Evolutionary conservation across 2,888 invertebrate species (phyloP).

Genomic region (Limnephilus lunatus): DNA sequence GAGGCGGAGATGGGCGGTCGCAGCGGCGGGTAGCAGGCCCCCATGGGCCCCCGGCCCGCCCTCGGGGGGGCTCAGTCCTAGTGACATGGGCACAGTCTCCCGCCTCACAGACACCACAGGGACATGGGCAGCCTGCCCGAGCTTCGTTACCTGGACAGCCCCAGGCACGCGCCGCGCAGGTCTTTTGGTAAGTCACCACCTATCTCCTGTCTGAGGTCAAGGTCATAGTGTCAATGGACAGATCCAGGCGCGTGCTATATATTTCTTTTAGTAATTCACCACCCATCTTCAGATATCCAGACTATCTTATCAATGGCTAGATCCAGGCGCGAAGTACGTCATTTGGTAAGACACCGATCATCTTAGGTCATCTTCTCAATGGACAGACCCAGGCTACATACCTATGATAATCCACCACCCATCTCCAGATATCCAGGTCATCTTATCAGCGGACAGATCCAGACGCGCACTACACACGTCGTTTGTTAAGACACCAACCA

Average conservation of each 20-base stretch:
- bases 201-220: too few species aligned
- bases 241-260: too few species aligned
- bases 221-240: too few species aligned
- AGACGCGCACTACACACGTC: too few species aligned
- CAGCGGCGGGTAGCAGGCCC: conserved; percentile 32
- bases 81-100: conserved; percentile 27
- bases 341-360: neutral
- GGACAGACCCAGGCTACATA: too few species aligned
- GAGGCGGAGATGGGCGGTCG: conserved; percentile 8
- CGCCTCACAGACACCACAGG: conserved; percentile 37
- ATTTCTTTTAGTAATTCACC: too few species aligned
- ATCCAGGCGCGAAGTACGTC: too few species aligned
- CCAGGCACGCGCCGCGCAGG: conserved; percentile 74
- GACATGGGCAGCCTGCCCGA: conserved; percentile 76
- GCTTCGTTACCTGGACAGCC: conserved; percentile 77
- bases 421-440: too few species aligned
- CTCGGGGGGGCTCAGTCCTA: conserved; percentile 19
- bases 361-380: neutral
- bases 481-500: conserved; percentile 34
- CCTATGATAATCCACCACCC: too few species aligned
- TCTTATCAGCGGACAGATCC: too few species aligned
- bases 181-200: conserved; percentile 56
- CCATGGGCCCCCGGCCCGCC: conserved; percentile 26
- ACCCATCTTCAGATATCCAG: too few species aligned
- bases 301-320: too few species aligned